A percentile compares a stretch with the other conserved stretches of the same genome.
These are phyloP conservation scores for Clusia tigrina DNA, from an alignment of 2,888 invertebrate species.

Conservation along the genomic window DNA sequence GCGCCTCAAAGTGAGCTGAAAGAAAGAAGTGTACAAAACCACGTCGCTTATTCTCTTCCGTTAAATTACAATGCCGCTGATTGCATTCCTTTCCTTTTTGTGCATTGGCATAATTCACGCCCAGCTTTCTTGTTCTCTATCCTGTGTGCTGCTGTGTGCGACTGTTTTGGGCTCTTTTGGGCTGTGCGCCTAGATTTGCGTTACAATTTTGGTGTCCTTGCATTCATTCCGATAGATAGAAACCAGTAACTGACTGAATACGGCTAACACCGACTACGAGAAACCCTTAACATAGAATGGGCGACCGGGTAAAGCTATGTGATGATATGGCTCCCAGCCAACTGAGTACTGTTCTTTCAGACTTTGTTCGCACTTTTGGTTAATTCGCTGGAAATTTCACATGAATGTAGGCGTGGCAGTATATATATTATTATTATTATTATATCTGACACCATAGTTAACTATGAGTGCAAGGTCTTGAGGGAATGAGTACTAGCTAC, in stretches of 20 bases:
- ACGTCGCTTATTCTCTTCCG: slow-evolving; percentile 45
- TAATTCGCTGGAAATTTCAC: too few species aligned
- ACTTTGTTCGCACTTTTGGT: too few species aligned
- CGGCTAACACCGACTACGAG: slow-evolving; percentile 36
- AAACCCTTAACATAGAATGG: slow-evolving; percentile 22
- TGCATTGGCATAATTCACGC: slow-evolving; percentile 27
- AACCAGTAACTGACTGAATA: slow-evolving; percentile 59
- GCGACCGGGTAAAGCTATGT: not conserved
- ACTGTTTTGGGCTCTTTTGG: not conserved
- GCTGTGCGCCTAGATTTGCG: slow-evolving; percentile 54
- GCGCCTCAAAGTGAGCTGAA: too few species aligned
- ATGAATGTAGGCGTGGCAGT: too few species aligned
- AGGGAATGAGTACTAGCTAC: too few species aligned
- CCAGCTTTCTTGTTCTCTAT: slow-evolving; percentile 34
- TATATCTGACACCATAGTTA: too few species aligned
- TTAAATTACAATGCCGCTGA: slow-evolving; percentile 63
- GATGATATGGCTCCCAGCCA: too few species aligned
- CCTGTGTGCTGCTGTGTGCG: slow-evolving; percentile 47
- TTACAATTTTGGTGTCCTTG: slow-evolving; percentile 31
- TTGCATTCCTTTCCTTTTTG: slow-evolving; percentile 54
- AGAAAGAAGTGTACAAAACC: not conserved
- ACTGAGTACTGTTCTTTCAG: too few species aligned
- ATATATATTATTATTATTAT: too few species aligned
- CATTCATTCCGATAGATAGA: slow-evolving; percentile 44
- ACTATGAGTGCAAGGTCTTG: too few species aligned